Evolutionary conservation across 2,797 vertebrate species (phyloP), one percentile per base, ranked within the genome.

Genomic region (Ataeniobius toweri): DNA sequence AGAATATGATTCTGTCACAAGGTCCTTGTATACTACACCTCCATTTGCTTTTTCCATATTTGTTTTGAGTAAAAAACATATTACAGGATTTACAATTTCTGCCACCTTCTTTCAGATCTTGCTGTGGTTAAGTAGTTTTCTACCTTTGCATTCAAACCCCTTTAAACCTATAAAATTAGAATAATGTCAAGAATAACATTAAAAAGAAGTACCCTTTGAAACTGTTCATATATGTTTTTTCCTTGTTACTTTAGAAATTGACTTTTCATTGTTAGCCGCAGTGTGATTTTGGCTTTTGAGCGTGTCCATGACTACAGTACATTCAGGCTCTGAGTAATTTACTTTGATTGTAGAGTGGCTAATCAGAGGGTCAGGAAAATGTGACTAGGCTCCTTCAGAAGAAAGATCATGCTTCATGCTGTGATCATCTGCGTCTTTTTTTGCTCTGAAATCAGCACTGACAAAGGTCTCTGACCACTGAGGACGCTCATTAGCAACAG

Each of bases 271-370:
- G 20, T 74, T 73, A 46, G 77, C 76, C 68, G 69, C 6, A 0
- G 6, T 78, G 68, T 73, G 68, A 71, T 83, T 88, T 78, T 53
- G 55, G 55, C 77, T 81, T 85, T 77, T 79, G 46, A 83, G 67
- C 72, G 73, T 69, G 71, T 84, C 72, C 69, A 46, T 82, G 88
- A 71, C 71, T 71, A 72, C 79, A 59, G 73, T 67, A 65, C 68
- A 79, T 78, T 87, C 83, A 82, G 44, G 69, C 74, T 79, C n/a
- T 1, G 80, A 81, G 80, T 72, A 86, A 88, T 90, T 88, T 86
- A 59, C 83, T 86, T 74, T 82, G 90, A 88, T 91, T 92, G 89
- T 76, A 71, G 77, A 46, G 76, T 48, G 5, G 82, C 80, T 87
- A 87, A 89, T 90, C 88, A 89, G 59, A 82, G 71, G 39, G 71